Evolutionary conservation across 2,797 vertebrate genomes (phyloP).

Genomic region (Botia kubotai): DNA sequence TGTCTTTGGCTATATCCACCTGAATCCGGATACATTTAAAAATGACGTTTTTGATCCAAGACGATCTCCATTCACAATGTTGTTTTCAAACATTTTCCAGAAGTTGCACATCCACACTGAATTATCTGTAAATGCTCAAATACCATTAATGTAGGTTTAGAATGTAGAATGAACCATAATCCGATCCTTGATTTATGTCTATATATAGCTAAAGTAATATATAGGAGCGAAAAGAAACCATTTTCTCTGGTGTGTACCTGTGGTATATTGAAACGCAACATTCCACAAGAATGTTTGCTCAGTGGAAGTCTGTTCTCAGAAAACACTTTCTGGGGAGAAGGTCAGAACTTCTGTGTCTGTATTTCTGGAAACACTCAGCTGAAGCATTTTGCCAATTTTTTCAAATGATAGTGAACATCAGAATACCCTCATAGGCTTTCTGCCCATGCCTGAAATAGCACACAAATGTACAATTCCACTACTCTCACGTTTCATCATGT

Average conservation of each 20-base stretch:
- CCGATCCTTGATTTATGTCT: neutral
- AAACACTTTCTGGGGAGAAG: constrained; percentile 25
- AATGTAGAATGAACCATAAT: neutral
- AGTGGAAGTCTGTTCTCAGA: neutral
- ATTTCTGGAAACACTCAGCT: constrained; percentile 38
- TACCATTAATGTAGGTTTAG: neutral
- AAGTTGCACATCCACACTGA: neutral
- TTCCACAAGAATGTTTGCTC: neutral
- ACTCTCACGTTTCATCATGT: neutral
- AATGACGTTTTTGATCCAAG: too few relatives aligned
- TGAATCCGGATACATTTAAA: neutral
- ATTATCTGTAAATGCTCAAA: neutral
- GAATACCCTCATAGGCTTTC: neutral
- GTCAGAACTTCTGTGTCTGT: constrained; percentile 19
- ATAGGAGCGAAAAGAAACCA: neutral
- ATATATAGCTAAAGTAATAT: neutral
- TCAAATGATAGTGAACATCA: constrained; percentile 18
- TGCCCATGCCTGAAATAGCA: constrained; percentile 7
- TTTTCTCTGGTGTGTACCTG: neutral
- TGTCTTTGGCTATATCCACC: neutral
- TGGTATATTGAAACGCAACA: constrained; percentile 7
- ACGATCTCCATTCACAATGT: too few relatives aligned
- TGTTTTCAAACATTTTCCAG: neutral
- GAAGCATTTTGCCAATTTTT: constrained; percentile 19
- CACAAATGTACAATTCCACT: constrained; percentile 3